Evolutionary conservation across 2,888 invertebrate genomes (phyloP).

Genomic region (Lasioglossum pauxillum): DNA sequence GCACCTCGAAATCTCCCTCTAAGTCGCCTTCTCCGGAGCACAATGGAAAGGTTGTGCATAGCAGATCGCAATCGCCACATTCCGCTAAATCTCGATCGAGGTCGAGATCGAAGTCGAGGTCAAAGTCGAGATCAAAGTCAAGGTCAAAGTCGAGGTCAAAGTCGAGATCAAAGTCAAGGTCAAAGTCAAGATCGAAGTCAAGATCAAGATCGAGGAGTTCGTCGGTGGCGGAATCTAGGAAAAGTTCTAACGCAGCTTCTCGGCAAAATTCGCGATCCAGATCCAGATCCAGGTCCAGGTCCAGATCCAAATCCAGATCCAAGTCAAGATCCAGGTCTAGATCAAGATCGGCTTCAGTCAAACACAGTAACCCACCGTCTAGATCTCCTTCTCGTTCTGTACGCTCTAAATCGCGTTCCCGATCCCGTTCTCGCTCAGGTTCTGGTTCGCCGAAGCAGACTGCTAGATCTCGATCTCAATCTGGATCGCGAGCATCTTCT

Average conservation of each 20-base stretch:
- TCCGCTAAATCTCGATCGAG: conserved; percentile 52
- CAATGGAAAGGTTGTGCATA: conserved; percentile 49
- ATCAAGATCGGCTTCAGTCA: conserved; percentile 76
- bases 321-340: conserved; percentile 49
- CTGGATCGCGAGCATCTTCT: conserved; percentile 71
- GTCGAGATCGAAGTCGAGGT: conserved; percentile 75
- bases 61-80: conserved; percentile 65
- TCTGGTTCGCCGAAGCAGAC: conserved; percentile 67
- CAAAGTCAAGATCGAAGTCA: conserved; percentile 54
- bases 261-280: conserved; percentile 68
- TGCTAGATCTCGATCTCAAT: conserved; percentile 65
- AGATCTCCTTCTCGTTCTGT: conserved; percentile 71
- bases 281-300: conserved; percentile 68
- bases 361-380: conserved; percentile 69
- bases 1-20: conserved; percentile 71
- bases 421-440: conserved; percentile 68
- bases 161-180: conserved; percentile 67
- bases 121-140: conserved; percentile 67
- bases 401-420: conserved; percentile 75
- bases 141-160: conserved; percentile 56
- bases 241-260: conserved; percentile 64
- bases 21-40: conserved; percentile 68
- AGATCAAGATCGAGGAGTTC: conserved; percentile 73
- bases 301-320: neutral
- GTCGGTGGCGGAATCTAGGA: conserved; percentile 66